Conservation (phyloP, 2,888 invertebrate genomes). For the Amitus sp. region DNA sequence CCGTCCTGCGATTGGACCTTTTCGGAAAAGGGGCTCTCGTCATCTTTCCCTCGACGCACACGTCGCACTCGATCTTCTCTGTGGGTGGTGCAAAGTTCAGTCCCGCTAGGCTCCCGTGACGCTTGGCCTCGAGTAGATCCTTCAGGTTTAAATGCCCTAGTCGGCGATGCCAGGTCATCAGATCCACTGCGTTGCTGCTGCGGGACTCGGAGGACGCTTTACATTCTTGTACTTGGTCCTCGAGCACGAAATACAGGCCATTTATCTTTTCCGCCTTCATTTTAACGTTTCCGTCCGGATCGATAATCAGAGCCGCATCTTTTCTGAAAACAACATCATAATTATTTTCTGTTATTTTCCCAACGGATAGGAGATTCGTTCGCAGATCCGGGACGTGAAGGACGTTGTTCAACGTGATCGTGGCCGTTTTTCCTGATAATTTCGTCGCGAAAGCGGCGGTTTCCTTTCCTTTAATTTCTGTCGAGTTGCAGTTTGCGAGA, state of each 20-base stretch:
- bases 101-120: constrained; percentile 5
- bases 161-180: constrained; percentile 5
- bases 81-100: neutral
- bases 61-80: constrained; percentile 21
- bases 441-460: no score
- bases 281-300: constrained; percentile 4
- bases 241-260: constrained; percentile 2
- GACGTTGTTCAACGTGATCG: constrained; percentile 4
- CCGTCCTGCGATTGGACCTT: constrained; percentile 16
- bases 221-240: neutral
- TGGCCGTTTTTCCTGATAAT: no score
- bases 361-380: constrained; percentile 18
- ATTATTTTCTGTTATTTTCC: constrained; percentile 24
- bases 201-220: neutral
- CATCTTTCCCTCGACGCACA: constrained; percentile 34
- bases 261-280: constrained; percentile 5
- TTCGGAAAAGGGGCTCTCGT: constrained; percentile 30
- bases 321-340: constrained; percentile 14
- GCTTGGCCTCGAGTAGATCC: constrained; percentile 8
- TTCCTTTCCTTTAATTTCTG: no score
- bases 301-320: constrained; percentile 4
- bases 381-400: constrained; percentile 21
- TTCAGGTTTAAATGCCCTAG: constrained; percentile 11
- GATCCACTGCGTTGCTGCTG: neutral
- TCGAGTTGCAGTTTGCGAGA: no score